Evolutionary conservation across 2,113 vertebrate genomes (phyloP).

Genomic region (Columba livia): DNA sequence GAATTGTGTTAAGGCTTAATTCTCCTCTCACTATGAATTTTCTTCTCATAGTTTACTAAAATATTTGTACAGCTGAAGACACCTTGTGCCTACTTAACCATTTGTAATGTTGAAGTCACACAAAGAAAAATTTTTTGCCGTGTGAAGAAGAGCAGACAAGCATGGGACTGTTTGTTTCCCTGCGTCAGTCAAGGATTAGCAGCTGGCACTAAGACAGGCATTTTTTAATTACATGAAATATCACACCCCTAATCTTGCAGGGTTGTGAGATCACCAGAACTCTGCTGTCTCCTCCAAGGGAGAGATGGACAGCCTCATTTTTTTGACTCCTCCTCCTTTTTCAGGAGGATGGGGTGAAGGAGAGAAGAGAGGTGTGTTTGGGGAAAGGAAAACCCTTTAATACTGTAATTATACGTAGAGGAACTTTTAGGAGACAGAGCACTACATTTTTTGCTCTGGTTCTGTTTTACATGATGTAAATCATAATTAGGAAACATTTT

Average conservation of each 20-base stretch:
- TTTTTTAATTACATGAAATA: background rate
- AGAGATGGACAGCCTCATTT: background rate
- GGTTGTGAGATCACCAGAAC: background rate
- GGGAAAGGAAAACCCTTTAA: background rate
- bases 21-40: background rate
- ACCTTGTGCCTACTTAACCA: background rate
- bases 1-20: background rate
- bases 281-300: background rate
- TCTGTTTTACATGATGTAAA: background rate
- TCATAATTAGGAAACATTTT: background rate
- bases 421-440: background rate
- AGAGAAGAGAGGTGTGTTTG: fast-evolving
- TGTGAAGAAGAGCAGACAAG: background rate
- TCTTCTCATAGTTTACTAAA: background rate
- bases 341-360: fast-evolving
- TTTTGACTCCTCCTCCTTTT: fast-evolving
- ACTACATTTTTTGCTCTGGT: background rate
- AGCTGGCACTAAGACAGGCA: background rate
- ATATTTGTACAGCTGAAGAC: background rate
- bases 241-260: background rate
- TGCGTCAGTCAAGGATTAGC: background rate
- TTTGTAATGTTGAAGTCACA: background rate
- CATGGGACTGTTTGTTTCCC: background rate
- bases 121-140: background rate
- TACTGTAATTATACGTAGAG: background rate